A percentile compares a stretch with the other conserved stretches of the same genome.
Evolutionary conservation across 2,113 vertebrate species (phyloP).

Genomic region (Suncus etruscus): DNA sequence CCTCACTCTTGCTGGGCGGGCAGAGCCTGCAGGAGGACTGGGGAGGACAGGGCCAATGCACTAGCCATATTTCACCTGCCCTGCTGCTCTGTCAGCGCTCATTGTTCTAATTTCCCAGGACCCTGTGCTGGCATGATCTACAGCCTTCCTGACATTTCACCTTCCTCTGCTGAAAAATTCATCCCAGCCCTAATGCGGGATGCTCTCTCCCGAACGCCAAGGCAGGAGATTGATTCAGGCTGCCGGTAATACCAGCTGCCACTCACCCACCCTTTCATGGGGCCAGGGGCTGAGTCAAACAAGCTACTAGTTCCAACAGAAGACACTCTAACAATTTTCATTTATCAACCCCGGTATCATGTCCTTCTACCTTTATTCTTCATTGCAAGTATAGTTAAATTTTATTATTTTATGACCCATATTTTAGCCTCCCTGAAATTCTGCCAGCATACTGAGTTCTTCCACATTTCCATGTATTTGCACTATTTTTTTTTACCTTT

Average conservation of each 20-base stretch:
- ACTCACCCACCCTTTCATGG: background rate
- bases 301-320: background rate
- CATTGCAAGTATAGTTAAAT: background rate
- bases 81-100: constrained; percentile 38
- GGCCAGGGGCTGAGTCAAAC: background rate
- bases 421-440: background rate
- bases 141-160: constrained; percentile 63
- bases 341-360: background rate
- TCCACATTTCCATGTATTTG: background rate
- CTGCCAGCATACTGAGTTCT: background rate
- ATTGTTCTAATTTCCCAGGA: constrained; percentile 48
- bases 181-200: constrained; percentile 16
- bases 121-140: constrained; percentile 12
- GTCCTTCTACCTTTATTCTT: background rate
- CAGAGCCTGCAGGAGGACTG: background rate
- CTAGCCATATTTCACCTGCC: background rate
- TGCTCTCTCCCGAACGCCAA: background rate
- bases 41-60: accelerated
- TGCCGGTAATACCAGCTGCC: constrained; percentile 37
- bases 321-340: background rate
- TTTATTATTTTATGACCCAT: background rate
- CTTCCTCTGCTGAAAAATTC: constrained; percentile 67
- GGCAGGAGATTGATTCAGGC: constrained; percentile 28
- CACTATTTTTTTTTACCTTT: background rate
- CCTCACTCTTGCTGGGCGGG: background rate